Percentiles rank a stretch among this genome's conserved stretches.
Conservation (phyloP, 2,113 vertebrate species). For the Fregata magnificens region DNA sequence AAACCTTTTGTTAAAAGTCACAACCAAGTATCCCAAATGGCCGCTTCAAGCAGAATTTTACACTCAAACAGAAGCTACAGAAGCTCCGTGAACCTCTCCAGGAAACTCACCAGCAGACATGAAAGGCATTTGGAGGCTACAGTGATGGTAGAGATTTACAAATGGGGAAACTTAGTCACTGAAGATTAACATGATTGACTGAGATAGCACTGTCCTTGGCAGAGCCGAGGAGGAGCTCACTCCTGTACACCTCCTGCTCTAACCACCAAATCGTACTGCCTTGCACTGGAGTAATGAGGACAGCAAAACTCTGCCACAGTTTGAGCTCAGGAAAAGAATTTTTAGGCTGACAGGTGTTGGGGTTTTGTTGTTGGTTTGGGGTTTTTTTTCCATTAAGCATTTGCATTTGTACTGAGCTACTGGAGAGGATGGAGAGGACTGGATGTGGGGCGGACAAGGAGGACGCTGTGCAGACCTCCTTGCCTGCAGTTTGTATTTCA, state of each 20-base stretch:
- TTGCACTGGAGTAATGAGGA: neutral
- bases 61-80: neutral
- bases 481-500: neutral
- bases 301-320: neutral
- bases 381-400: neutral
- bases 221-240: neutral
- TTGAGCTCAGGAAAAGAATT: neutral
- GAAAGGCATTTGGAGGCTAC: slow-evolving; percentile 7
- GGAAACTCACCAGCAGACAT: neutral
- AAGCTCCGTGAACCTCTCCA: slow-evolving; percentile 1
- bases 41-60: neutral
- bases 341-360: neutral
- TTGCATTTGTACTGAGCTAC: neutral
- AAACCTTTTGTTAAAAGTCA: neutral
- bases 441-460: neutral
- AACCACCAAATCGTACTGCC: neutral
- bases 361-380: neutral
- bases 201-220: neutral
- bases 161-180: slow-evolving; percentile 9
- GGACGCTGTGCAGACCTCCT: neutral
- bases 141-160: slow-evolving; percentile 1
- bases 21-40: neutral
- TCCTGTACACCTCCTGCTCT: neutral
- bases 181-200: neutral
- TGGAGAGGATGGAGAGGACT: neutral